Evolutionary conservation across 1,140 invertebrate genomes (phyloP).

Genomic region (Paraescarpia echinospica): DNA sequence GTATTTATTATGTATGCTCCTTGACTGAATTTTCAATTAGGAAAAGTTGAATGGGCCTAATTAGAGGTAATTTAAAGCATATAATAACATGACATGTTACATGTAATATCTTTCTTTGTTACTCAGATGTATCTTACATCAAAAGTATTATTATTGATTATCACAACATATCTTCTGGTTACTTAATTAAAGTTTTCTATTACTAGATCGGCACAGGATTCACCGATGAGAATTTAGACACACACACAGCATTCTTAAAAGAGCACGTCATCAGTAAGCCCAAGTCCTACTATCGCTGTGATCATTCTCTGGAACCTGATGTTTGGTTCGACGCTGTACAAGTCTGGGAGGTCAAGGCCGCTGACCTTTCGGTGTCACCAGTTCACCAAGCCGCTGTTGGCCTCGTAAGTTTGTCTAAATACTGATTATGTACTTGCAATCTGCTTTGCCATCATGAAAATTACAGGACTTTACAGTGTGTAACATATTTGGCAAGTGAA

Average conservation of each 20-base stretch:
- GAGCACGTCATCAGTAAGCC: constrained; percentile 73
- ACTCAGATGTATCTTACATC: too few species aligned
- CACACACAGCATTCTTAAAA: constrained; percentile 76
- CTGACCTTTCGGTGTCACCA: constrained; percentile 95
- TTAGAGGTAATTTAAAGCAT: neutral
- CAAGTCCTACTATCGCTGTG: constrained; percentile 82
- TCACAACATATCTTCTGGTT: neutral
- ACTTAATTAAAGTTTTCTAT: constrained; percentile 21
- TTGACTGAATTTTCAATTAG: neutral
- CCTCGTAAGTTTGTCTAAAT: constrained; percentile 66
- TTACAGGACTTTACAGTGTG: neutral
- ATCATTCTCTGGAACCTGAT: constrained; percentile 78
- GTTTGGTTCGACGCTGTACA: constrained; percentile 91
- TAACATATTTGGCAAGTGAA: neutral
- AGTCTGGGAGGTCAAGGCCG: constrained; percentile 99
- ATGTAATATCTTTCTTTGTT: neutral
- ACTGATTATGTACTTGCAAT: too few species aligned
- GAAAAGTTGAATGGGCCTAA: neutral
- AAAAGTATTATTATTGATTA: too few species aligned
- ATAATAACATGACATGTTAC: too few species aligned
- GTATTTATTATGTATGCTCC: neutral
- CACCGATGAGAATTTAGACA: constrained; percentile 84
- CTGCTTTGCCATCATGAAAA: neutral
- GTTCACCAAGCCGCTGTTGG: constrained; percentile 88
- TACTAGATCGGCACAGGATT: constrained; percentile 95